A percentile compares a stretch with the other conserved stretches of the same genome.
Evolutionary conservation across 2,797 vertebrate genomes (phyloP).

Genomic region (Triplophysa yarkandensis): DNA sequence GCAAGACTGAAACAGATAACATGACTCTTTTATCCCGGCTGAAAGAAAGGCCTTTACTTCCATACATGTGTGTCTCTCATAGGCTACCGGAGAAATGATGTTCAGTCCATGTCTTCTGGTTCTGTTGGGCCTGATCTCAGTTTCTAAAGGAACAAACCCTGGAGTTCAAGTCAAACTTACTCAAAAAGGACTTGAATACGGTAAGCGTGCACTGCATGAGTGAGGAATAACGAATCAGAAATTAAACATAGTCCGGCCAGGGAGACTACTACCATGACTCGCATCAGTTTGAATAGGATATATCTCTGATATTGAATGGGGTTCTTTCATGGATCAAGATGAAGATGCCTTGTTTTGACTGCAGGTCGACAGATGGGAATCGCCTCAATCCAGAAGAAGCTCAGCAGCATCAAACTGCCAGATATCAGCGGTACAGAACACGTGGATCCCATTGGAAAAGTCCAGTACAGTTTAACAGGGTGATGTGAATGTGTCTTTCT

Average conservation of each 20-base stretch:
- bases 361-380: constrained; percentile 72
- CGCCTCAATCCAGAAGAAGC: constrained; percentile 65
- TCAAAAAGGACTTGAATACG: constrained; percentile 76
- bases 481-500: constrained; percentile 53
- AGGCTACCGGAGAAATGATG: constrained; percentile 62
- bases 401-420: constrained; percentile 68
- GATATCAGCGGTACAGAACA: constrained; percentile 69
- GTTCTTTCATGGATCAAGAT: neutral
- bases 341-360: neutral
- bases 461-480: constrained; percentile 73
- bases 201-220: constrained; percentile 58
- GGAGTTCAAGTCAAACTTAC: constrained; percentile 74
- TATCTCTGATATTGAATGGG: neutral
- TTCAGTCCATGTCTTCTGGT: constrained; percentile 56
- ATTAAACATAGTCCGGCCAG: neutral
- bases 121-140: constrained; percentile 60
- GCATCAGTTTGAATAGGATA: neutral
- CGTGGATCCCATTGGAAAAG: constrained; percentile 69
- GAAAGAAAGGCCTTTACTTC: constrained; percentile 6
- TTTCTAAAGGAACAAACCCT: constrained; percentile 60
- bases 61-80: constrained; percentile 19
- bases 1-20: constrained; percentile 17
- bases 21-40: neutral
- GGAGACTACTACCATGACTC: neutral
- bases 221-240: neutral